phyloP scores from a whole-genome alignment of 2,888 invertebrate genomes.

The Ashinkailepas kermadecensis region DNA sequence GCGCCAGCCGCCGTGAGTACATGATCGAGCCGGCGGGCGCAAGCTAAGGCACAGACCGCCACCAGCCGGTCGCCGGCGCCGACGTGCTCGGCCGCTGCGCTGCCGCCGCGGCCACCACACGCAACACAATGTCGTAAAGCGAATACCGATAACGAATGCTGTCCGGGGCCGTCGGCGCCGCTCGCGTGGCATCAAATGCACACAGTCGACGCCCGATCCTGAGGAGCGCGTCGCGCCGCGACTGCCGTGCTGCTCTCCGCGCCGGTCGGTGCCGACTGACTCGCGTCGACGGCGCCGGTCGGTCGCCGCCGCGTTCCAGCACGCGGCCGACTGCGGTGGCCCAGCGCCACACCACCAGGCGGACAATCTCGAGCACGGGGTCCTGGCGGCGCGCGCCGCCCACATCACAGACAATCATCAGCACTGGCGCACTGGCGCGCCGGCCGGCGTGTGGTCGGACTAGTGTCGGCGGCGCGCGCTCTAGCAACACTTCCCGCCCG shows the following conservation, averaged over 20 bases:
- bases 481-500: conserved; percentile 15
- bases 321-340: neutral
- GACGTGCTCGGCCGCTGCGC: too few species aligned
- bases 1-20: too few species aligned
- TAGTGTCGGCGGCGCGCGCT: neutral
- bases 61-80: neutral
- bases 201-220: neutral
- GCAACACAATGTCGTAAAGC: neutral
- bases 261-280: neutral
- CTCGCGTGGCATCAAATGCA: neutral
- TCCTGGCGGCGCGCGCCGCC: neutral
- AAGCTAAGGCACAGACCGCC: conserved; percentile 15
- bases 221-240: neutral
- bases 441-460: neutral
- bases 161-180: neutral
- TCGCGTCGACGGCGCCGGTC: neutral
- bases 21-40: neutral
- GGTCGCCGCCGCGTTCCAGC: neutral
- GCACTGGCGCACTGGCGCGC: neutral
- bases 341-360: neutral
- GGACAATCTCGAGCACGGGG: neutral
- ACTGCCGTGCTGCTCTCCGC: neutral
- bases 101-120: neutral
- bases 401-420: conserved; percentile 8
- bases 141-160: neutral